Evolutionary conservation across 2,113 vertebrate species (phyloP).

Genomic region (Rhegmatorhina hoffmannsi): DNA sequence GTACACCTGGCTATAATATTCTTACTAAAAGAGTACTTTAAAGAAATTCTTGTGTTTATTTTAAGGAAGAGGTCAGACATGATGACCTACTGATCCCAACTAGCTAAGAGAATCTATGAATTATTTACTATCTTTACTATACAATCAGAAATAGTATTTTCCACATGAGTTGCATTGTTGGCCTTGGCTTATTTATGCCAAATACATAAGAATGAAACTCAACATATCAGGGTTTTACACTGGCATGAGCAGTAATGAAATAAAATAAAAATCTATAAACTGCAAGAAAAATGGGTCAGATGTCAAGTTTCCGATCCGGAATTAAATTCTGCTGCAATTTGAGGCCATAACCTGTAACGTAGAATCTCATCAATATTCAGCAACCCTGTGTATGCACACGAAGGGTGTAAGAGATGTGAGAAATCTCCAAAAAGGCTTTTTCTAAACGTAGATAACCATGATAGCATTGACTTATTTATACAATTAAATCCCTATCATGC

Average conservation of each 20-base stretch:
- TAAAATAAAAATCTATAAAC: neutral
- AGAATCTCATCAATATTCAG: neutral
- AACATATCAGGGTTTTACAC: neutral
- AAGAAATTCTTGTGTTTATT: neutral
- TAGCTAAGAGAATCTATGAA: neutral
- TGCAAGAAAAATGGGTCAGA: neutral
- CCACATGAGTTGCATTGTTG: neutral
- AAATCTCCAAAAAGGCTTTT: neutral
- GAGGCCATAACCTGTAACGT: neutral
- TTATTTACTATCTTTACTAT: neutral
- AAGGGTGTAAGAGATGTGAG: accelerated
- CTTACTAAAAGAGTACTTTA: neutral
- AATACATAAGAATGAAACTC: neutral
- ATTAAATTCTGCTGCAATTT: neutral
- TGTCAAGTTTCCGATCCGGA: neutral
- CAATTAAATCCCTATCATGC: neutral
- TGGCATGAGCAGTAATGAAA: neutral
- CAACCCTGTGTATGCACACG: neutral
- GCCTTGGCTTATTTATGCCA: neutral
- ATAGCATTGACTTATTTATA: neutral
- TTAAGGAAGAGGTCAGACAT: neutral
- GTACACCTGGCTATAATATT: neutral
- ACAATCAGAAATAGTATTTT: neutral
- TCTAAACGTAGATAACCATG: neutral
- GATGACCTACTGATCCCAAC: neutral